Percentiles rank a stretch among this genome's conserved stretches.
Evolutionary conservation across 2,888 invertebrate species (phyloP).

Genomic region (Pyralis farinalis): DNA sequence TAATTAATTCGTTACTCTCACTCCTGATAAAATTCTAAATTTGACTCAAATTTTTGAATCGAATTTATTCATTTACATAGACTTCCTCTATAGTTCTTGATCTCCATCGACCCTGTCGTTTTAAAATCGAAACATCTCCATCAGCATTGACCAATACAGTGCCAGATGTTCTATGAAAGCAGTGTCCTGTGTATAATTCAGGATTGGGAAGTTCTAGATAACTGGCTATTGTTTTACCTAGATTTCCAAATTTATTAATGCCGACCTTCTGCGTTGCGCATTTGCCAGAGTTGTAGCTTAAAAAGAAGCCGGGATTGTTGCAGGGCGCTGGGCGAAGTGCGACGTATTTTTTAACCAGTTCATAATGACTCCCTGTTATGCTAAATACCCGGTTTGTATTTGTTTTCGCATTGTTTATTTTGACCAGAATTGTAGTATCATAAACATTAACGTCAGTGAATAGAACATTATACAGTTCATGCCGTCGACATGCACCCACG

Average conservation of each 20-base stretch:
- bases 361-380: constrained; percentile 8
- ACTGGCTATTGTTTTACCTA: constrained; percentile 13
- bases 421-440: constrained; percentile 6
- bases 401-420: constrained; percentile 2
- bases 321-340: constrained; percentile 6
- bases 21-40: too few species aligned
- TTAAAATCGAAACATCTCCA: constrained; percentile 12
- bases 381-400: constrained; percentile 8
- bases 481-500: constrained; percentile 14
- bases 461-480: constrained; percentile 10
- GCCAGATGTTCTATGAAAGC: constrained; percentile 19
- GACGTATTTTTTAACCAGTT: constrained; percentile 12
- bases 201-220: constrained; percentile 15
- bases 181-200: constrained; percentile 17
- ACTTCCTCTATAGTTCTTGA: constrained; percentile 16
- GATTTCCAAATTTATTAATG: not conserved
- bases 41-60: too few species aligned
- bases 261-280: constrained; percentile 1
- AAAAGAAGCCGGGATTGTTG: not conserved
- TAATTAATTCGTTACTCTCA: too few species aligned
- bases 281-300: constrained; percentile 1
- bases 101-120: constrained; percentile 18
- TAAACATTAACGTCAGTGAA: constrained; percentile 8
- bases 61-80: constrained; percentile 13
- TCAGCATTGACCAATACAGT: constrained; percentile 16